phyloP scores from a whole-genome alignment of 2,797 vertebrate genomes.

The Diglossa cyanea region DNA sequence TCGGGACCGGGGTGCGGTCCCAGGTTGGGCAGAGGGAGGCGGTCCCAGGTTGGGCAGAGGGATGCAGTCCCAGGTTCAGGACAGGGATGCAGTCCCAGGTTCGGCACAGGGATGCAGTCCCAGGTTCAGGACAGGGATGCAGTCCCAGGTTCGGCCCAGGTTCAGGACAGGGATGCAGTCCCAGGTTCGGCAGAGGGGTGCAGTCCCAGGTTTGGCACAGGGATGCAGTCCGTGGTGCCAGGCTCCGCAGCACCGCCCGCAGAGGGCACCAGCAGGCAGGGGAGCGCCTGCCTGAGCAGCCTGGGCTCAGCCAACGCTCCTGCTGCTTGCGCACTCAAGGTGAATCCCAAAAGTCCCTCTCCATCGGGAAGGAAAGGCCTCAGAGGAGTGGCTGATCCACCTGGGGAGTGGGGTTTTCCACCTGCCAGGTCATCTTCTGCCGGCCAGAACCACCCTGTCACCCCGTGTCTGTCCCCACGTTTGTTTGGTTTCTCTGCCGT shows the following conservation, averaged over 20 bases:
- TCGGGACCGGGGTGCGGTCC: not conserved
- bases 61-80: no score
- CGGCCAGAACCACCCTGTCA: not conserved
- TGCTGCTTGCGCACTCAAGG: not conserved
- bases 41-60: not conserved
- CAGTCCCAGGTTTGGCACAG: not conserved
- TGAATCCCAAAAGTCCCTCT: not conserved
- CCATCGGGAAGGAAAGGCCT: not conserved
- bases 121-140: no score
- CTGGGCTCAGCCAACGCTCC: rapidly evolving
- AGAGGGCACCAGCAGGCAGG: slow-evolving; percentile 44
- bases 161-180: not conserved
- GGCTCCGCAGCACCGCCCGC: not conserved
- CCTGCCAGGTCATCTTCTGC: not conserved
- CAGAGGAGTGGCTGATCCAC: rapidly evolving
- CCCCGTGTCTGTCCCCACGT: rapidly evolving
- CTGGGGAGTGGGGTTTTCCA: not conserved
- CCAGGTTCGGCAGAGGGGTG: rapidly evolving
- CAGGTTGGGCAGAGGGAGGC: not conserved
- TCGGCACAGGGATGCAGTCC: no score
- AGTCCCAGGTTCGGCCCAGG: not conserved
- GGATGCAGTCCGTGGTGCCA: not conserved
- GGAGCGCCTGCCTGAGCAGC: not conserved
- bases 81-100: rapidly evolving
- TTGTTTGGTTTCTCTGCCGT: not conserved